phyloP scores from a whole-genome alignment of 2,113 vertebrate genomes.

The Ageneiosus marmoratus region DNA sequence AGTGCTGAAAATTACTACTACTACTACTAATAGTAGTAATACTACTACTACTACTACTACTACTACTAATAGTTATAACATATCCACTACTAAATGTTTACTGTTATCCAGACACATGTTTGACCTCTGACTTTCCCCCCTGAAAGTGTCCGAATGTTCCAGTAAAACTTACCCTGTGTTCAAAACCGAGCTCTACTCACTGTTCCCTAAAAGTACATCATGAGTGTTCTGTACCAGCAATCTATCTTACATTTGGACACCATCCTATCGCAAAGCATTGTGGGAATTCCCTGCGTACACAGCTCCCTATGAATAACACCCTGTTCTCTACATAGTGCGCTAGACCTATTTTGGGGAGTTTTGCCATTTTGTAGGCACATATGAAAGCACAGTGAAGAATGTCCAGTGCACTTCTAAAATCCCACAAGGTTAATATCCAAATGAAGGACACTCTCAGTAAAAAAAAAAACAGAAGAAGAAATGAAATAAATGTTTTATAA shows the following conservation, averaged over 20 bases:
- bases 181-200: neutral
- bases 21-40: no score
- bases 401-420: neutral
- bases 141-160: neutral
- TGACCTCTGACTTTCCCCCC: neutral
- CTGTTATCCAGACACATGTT: no score
- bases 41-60: no score
- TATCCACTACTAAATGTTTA: no score
- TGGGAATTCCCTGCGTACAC: neutral
- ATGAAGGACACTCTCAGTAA: no score
- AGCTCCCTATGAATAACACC: neutral
- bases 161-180: neutral
- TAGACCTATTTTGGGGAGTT: neutral
- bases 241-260: neutral
- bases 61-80: no score
- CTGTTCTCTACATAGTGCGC: neutral
- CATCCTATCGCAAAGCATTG: neutral
- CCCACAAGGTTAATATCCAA: no score
- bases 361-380: neutral
- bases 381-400: conserved; percentile 3
- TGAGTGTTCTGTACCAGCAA: neutral
- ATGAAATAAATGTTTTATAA: no score
- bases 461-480: no score
- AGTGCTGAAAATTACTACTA: no score
- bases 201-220: neutral